phyloP scores from a whole-genome alignment of 2,888 invertebrate genomes.

The Caenorhabditis macrosperma region DNA sequence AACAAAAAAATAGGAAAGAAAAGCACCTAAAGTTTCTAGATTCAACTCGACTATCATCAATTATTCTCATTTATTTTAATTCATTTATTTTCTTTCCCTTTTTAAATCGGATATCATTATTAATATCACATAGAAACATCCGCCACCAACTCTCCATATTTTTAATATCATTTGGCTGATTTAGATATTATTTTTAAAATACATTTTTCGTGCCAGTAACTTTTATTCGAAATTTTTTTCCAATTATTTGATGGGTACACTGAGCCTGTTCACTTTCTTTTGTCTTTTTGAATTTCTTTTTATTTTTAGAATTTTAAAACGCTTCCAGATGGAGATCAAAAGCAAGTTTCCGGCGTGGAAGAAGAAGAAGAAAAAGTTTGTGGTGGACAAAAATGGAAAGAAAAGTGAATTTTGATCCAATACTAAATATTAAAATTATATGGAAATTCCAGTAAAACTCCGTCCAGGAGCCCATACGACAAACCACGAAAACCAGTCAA shows the following conservation, averaged over 20 bases:
- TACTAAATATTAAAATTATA: background rate
- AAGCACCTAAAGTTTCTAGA: no score
- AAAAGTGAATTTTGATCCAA: constrained; percentile 11
- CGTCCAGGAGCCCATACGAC: background rate
- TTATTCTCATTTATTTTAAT: constrained; percentile 16
- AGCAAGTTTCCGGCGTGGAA: constrained; percentile 52
- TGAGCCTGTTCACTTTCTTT: no score
- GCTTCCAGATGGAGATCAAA: constrained; percentile 44
- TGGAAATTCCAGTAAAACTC: constrained; percentile 11
- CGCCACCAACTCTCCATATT: no score
- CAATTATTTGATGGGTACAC: no score
- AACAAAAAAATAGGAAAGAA: no score
- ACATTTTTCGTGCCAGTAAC: background rate
- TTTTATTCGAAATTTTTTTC: background rate
- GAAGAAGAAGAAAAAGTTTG: constrained; percentile 43
- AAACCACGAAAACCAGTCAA: background rate
- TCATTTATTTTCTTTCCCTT: constrained; percentile 2
- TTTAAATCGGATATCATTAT: no score
- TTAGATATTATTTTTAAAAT: background rate
- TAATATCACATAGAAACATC: no score
- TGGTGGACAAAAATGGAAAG: constrained; percentile 16
- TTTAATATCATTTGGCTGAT: no score
- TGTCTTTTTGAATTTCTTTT: background rate
- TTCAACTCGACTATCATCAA: no score
- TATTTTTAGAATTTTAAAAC: background rate